A percentile compares a stretch with the other conserved stretches of the same genome.
Conservation (phyloP, 2,888 invertebrate genomes). For the Lasioglossum lativentre region DNA sequence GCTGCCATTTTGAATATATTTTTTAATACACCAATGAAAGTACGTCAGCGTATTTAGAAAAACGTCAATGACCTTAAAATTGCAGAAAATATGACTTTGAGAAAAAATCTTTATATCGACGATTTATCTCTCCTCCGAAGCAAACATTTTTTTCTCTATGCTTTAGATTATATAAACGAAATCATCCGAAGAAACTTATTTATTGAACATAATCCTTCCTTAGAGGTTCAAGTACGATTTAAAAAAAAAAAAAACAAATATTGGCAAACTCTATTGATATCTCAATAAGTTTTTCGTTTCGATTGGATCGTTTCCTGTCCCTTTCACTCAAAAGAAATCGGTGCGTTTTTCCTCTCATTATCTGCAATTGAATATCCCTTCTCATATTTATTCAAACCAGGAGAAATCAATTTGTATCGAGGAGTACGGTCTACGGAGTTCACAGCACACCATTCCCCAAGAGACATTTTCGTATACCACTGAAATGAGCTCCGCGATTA, state of each 20-base stretch:
- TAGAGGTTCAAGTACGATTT: no score
- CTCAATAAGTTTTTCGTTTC: neutral
- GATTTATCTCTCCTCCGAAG: no score
- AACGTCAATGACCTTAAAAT: no score
- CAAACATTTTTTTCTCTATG: no score
- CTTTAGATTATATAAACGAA: no score
- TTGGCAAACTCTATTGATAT: neutral
- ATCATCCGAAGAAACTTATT: no score
- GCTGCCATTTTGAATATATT: no score
- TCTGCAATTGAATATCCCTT: neutral
- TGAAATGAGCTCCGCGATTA: neutral
- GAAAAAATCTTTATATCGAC: no score
- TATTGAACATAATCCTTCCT: no score
- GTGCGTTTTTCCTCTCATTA: neutral
- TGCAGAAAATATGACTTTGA: no score
- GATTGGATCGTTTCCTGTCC: neutral
- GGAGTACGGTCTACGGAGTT: neutral
- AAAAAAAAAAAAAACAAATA: neutral
- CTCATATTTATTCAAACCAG: neutral
- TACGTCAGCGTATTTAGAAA: no score
- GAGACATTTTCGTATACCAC: neutral
- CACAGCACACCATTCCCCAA: neutral
- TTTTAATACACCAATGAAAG: no score
- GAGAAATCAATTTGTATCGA: neutral
- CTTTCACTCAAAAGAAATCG: neutral